A percentile compares a stretch with the other conserved stretches of the same genome.
Conservation (phyloP, 2,797 vertebrate species). For the Gadopsis bispinosus region DNA sequence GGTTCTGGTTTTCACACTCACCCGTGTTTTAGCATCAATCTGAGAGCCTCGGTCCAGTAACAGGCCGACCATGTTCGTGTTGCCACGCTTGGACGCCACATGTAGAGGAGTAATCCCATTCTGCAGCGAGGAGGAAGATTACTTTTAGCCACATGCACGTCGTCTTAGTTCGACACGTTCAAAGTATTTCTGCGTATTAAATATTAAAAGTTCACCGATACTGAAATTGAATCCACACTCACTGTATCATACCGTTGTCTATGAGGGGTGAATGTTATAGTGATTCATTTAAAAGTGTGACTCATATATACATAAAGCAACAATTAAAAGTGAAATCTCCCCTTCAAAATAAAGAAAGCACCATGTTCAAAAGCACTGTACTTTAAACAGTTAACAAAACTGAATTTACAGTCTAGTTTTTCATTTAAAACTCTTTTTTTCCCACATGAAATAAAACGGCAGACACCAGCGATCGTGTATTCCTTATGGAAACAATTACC, state of each 20-base stretch:
- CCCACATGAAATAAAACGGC: too few species aligned
- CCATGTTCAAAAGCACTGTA: background rate
- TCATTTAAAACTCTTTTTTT: background rate
- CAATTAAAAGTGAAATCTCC: background rate
- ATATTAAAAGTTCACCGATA: background rate
- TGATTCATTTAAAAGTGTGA: background rate
- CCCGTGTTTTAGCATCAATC: slow-evolving; percentile 98
- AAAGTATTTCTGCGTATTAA: background rate
- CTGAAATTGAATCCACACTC: background rate
- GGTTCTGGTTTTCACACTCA: slow-evolving; percentile 76
- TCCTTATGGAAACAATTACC: background rate
- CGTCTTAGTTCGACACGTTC: background rate
- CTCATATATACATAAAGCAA: background rate
- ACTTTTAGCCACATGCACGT: background rate
- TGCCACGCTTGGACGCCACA: slow-evolving; percentile 98
- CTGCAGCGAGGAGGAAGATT: slow-evolving; percentile 71
- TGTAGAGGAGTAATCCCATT: slow-evolving; percentile 98
- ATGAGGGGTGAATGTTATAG: background rate
- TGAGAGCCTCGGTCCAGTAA: slow-evolving; percentile 95
- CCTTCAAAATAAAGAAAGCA: background rate
- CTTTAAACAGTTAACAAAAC: background rate
- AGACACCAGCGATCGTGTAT: background rate
- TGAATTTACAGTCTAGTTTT: background rate
- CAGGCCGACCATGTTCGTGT: slow-evolving; percentile 98
- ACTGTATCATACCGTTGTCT: background rate